Conservation (phyloP, 2,888 invertebrate species). For the Ctena decussata region DNA sequence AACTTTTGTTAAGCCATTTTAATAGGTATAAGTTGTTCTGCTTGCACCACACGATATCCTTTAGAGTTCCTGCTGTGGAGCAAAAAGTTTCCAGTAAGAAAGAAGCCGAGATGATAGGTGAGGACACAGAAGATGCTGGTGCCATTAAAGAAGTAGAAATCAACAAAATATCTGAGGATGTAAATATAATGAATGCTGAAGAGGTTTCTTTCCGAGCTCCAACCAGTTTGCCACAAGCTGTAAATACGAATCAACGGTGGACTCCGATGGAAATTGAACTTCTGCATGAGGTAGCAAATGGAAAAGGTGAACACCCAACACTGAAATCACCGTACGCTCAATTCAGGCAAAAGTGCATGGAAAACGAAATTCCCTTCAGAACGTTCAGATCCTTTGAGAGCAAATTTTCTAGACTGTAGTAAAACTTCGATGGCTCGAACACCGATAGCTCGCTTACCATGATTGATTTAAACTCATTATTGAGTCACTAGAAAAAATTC, state of each 20-base stretch:
- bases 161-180: not conserved
- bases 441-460: no score
- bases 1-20: conserved; percentile 30
- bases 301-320: not conserved
- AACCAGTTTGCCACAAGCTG: not conserved
- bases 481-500: no score
- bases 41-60: conserved; percentile 31
- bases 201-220: no score
- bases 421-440: no score
- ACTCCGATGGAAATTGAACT: conserved; percentile 24
- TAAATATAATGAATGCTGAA: not conserved
- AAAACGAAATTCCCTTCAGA: conserved; percentile 16
- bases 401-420: not conserved
- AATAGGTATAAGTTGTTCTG: conserved; percentile 27
- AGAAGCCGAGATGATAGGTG: not conserved
- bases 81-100: not conserved
- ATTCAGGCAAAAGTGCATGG: conserved; percentile 23
- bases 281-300: conserved; percentile 16
- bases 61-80: no score
- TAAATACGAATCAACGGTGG: not conserved
- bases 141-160: not conserved
- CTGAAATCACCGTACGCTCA: not conserved
- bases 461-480: no score
- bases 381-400: conserved; percentile 13
- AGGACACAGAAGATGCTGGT: not conserved